Evolutionary conservation across 2,113 vertebrate genomes (phyloP).

Genomic region (Pituophis catenifer): DNA sequence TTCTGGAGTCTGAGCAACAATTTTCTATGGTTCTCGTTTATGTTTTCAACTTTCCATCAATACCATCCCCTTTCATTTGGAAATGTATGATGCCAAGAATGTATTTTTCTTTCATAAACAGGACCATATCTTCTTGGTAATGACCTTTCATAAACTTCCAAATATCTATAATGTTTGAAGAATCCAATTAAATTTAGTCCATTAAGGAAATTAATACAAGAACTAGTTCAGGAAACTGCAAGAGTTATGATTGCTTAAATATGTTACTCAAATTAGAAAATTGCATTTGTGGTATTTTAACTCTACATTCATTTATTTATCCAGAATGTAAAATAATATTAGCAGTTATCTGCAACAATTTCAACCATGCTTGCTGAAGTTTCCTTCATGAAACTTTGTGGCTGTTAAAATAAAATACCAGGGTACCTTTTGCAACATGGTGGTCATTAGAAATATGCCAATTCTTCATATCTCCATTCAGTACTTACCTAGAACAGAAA

Average conservation of each 20-base stretch:
- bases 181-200: accelerated
- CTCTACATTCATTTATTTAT: neutral
- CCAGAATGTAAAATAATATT: neutral
- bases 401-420: slow-evolving; percentile 20
- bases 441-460: slow-evolving; percentile 70
- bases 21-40: neutral
- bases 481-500: slow-evolving; percentile 77
- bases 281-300: neutral
- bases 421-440: slow-evolving; percentile 83
- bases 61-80: accelerated
- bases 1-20: neutral
- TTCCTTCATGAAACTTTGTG: slow-evolving; percentile 1
- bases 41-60: neutral
- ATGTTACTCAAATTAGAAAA: neutral
- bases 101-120: neutral
- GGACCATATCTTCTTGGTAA: neutral
- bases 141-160: accelerated
- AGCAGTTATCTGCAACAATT: neutral
- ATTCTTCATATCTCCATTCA: slow-evolving; percentile 69
- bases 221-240: neutral
- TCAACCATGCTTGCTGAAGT: neutral
- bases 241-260: neutral
- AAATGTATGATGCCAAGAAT: neutral
- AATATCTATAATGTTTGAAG: neutral
- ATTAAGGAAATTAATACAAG: accelerated